Evolutionary conservation across 1,140 invertebrate genomes (phyloP).

Genomic region (Euborellia annulipes): DNA sequence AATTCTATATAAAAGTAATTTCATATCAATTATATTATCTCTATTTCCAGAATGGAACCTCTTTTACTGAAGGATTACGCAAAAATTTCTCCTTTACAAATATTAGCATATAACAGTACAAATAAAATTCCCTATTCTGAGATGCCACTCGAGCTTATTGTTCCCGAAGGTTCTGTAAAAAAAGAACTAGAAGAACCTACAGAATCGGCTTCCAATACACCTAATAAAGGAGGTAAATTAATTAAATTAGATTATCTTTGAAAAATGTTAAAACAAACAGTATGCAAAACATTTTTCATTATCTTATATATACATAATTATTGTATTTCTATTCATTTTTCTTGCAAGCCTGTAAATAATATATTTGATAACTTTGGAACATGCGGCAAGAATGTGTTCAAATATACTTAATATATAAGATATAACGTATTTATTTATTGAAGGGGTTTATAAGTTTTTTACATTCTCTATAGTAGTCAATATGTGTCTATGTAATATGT

Average conservation of each 20-base stretch:
- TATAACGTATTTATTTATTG: too few species aligned
- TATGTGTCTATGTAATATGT: too few species aligned
- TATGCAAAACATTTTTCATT: too few species aligned
- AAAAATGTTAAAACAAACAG: background rate
- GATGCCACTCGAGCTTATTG: constrained; percentile 27
- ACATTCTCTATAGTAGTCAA: too few species aligned
- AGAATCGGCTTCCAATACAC: constrained; percentile 14
- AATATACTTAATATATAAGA: background rate
- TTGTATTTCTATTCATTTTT: too few species aligned
- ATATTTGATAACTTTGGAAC: too few species aligned
- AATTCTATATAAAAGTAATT: background rate
- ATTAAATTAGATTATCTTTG: background rate
- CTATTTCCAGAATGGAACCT: constrained; percentile 44
- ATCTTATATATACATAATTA: too few species aligned
- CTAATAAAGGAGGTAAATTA: constrained; percentile 11
- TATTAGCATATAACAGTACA: constrained; percentile 39
- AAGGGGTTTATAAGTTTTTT: too few species aligned
- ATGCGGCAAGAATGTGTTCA: too few species aligned
- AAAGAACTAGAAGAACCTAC: background rate
- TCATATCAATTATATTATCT: constrained; percentile 10
- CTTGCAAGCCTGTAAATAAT: too few species aligned
- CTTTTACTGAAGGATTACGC: constrained; percentile 48
- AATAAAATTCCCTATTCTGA: constrained; percentile 30
- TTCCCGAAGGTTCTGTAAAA: constrained; percentile 15
- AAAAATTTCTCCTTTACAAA: constrained; percentile 46